phyloP scores from a whole-genome alignment of 2,113 vertebrate species.

The Chauna torquata region DNA sequence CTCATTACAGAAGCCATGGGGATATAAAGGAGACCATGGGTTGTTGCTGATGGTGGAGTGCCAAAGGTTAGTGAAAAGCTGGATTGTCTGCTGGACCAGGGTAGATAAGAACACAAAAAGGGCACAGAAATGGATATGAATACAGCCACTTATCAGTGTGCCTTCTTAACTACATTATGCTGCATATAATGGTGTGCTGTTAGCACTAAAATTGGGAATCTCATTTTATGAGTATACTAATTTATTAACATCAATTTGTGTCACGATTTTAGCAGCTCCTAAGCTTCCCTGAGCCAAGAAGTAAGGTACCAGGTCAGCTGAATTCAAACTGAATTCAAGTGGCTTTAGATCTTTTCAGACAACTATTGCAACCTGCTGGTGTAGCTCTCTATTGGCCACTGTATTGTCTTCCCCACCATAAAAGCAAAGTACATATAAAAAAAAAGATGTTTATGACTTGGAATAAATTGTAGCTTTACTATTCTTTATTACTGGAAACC shows the following conservation, averaged over 20 bases:
- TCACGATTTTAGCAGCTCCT: conserved; percentile 61
- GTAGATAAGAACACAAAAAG: conserved; percentile 83
- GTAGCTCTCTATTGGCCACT: conserved; percentile 6
- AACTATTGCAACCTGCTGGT: conserved; percentile 1
- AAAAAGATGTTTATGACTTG: conserved; percentile 34
- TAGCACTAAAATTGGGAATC: conserved; percentile 68
- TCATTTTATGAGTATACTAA: conserved; percentile 71
- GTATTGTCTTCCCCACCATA: conserved; percentile 21
- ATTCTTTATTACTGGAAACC: conserved; percentile 38
- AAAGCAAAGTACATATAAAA: conserved; percentile 23
- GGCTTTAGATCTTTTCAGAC: conserved; percentile 12
- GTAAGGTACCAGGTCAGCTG: conserved; percentile 48
- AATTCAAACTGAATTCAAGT: conserved; percentile 56
- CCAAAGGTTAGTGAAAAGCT: conserved; percentile 81
- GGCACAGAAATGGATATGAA: conserved; percentile 76
- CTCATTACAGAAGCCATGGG: conserved; percentile 62
- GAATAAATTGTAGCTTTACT: conserved; percentile 21
- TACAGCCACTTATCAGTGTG: conserved; percentile 72
- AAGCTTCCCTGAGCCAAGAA: conserved; percentile 44
- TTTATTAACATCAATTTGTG: conserved; percentile 78
- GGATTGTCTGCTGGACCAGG: conserved; percentile 74
- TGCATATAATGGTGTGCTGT: conserved; percentile 67
- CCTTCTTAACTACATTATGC: conserved; percentile 77
- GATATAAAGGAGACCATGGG: conserved; percentile 16
- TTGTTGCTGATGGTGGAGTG: conserved; percentile 70